Conservation (phyloP, 2,113 vertebrate genomes). For the Phylloscopus trochilus region DNA sequence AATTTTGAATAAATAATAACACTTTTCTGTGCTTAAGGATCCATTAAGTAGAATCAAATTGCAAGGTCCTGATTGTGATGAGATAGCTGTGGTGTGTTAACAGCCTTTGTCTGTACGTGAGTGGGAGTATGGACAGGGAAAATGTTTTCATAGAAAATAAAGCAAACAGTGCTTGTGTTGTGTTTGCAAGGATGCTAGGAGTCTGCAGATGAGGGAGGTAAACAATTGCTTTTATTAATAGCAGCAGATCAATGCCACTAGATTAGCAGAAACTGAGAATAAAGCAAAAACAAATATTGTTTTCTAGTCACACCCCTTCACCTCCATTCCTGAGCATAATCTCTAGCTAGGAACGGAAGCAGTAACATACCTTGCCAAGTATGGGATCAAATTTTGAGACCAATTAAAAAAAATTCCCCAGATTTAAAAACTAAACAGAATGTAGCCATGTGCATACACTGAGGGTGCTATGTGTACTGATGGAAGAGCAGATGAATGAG, state of each 20-base stretch:
- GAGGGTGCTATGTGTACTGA: not conserved
- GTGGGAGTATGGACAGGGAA: not conserved
- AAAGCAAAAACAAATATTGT: not conserved
- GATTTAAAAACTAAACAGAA: not conserved
- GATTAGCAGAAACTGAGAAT: not conserved
- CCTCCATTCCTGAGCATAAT: not conserved
- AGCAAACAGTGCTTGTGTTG: not conserved
- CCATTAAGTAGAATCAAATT: conserved; percentile 21
- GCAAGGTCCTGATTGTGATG: not conserved
- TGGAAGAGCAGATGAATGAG: not conserved
- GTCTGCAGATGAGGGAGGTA: not conserved
- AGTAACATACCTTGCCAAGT: not conserved
- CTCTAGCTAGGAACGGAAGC: not conserved
- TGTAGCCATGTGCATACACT: not conserved
- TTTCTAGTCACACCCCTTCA: not conserved
- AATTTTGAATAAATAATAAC: conserved; percentile 17
- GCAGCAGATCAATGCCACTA: conserved; percentile 31
- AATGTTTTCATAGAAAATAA: not conserved
- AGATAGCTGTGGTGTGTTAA: not conserved
- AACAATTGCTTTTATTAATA: conserved; percentile 42
- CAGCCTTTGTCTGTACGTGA: not conserved
- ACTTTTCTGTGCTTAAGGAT: not conserved
- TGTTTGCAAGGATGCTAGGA: conserved; percentile 9
- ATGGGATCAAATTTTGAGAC: not conserved
- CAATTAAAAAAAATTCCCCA: not conserved